Evolutionary conservation across 2,797 vertebrate species (phyloP).

Genomic region (Mus caroli): DNA sequence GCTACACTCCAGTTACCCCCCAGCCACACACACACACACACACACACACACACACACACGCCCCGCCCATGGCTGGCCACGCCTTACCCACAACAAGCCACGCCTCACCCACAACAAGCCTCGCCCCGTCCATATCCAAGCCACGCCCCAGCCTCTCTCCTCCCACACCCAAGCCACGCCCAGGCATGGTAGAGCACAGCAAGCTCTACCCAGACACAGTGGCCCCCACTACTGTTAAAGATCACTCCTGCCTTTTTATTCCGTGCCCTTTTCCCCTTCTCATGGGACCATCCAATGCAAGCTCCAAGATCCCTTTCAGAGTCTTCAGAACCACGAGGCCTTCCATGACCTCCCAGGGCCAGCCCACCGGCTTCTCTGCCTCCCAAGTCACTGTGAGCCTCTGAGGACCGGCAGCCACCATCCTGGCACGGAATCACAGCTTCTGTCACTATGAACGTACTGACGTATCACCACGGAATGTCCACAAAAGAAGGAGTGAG

Average conservation of each 20-base stretch:
- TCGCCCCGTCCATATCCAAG: background rate
- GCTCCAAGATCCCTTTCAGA: background rate
- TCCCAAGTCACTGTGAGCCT: too few relatives aligned
- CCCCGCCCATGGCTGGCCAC: background rate
- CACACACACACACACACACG: rapidly evolving
- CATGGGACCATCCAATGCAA: background rate
- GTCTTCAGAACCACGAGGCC: background rate
- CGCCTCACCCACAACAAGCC: background rate
- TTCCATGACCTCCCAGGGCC: background rate
- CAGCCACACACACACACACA: background rate
- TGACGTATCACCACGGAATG: background rate
- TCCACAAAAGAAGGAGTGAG: background rate
- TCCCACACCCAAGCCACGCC: background rate
- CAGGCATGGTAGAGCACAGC: background rate
- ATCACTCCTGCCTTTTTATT: background rate
- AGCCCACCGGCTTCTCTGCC: background rate
- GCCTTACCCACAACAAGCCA: background rate
- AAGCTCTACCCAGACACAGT: background rate
- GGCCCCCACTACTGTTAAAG: background rate
- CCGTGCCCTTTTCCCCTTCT: background rate
- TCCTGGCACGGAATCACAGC: background rate
- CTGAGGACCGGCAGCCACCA: background rate
- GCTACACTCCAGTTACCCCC: too few relatives aligned
- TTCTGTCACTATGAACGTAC: background rate
- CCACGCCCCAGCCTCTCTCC: background rate